Base-by-base conservation (phyloP, 2,797 vertebrate species). In the Centropyge bicolor region DNA sequence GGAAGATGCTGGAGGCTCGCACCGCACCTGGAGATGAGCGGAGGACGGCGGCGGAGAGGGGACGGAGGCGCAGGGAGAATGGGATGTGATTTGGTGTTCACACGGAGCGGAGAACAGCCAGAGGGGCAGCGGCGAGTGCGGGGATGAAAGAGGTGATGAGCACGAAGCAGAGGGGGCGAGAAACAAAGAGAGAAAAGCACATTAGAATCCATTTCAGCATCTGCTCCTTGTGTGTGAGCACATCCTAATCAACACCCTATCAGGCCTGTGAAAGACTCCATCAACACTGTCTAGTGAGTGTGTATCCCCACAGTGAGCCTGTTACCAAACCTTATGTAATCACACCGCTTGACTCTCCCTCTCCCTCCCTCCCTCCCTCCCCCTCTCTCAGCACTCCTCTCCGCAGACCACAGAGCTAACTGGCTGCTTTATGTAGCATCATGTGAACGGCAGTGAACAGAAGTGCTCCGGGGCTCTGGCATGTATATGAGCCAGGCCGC, bases 1-100 rank as follows among this genome's bases (percentile, higher is more conserved):
- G 98, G 93, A 99, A 99, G 93, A 99, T 99, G 94, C 98, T 99
- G 84, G 98, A 98, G 91, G 98, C 97, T 91, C 97, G 96, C 81
- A 99, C 97, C 62, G 98, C 97, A 94, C 97, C 97, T 99, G 95
- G 0, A 76, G 89, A 86, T 84, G 75, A 65, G 54, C 1, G 20
- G 67, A 17, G 73, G 89, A 77, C 45, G 46, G 66, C 0, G 13
- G 62, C 2, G 40, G 31, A 38, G 35, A 16, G 8, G 40, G 67
- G 52, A 16, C 63, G 36, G 66, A 43, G 43, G 81, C 49, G 20
- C 55, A 20, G 13, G 9, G 59, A 59, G 20, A 54, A 70, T 51
- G 73, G 73, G 76, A 59, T 66, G 65, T 61, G 38, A 83, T 82
- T 74, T 55, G 60, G 65, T 63, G 60, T 48, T 40, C 45, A 43